Evolutionary conservation across 1,140 invertebrate species (phyloP), one percentile per base, ranked within the genome.

Genomic region (Pantala flavescens): DNA sequence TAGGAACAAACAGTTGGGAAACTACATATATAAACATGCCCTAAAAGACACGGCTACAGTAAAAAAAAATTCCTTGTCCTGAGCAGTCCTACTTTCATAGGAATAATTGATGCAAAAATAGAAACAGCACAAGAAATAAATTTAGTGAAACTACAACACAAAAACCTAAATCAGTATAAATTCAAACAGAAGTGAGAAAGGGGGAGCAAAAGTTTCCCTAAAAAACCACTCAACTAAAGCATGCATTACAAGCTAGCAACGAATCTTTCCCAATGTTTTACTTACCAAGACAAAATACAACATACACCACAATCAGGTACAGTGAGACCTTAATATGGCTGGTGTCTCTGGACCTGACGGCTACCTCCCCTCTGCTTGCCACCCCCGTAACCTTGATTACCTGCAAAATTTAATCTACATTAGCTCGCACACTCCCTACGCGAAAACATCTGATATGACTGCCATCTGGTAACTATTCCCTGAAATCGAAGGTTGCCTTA

Each of bases 271-370:
- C 49, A 63, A 63, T 63, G 21, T 24, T 24, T 75, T 77, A 77
- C 76, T 77, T 77, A 77, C 76, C 76, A 77, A 77, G 74, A 71
- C 43, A 74, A 77, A 75, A 76, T 63, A 63, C 49, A 77, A 77
- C 74, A 76, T 74, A 76, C 76, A 76, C 49, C 73, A 76, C 74
- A 76, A 71, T 75, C 71, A 36, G 71, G 71, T 72, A 72, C 76
- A 76, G 80, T 80, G 49, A 63, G 49, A 63, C 49, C 49, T 86
- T 88, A 91, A 85, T 91, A 91, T 80, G 90, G 90, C 84, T 90
- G 89, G 85, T 90, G 89, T 86, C 90, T 89, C 84, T 90, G 89
- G 83, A 88, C 89, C 82, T 88, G 85, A 81, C 89, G 88, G 78
- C 87, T 86, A 82, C 87, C 87, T 82, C 88, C 86, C 81, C 84